Evolutionary conservation across 2,888 invertebrate species (phyloP).

Genomic region (Lobophora halterata): DNA sequence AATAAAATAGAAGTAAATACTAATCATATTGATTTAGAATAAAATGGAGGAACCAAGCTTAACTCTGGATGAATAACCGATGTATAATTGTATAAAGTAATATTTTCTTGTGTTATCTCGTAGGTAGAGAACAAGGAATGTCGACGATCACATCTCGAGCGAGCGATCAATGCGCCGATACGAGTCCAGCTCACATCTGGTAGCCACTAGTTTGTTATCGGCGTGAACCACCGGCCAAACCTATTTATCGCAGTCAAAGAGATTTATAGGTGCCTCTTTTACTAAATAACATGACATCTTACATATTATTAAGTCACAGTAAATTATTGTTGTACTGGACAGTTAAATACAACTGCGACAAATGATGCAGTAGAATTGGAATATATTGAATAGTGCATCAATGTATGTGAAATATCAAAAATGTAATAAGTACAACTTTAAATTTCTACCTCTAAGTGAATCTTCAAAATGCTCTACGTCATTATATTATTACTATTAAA

Average conservation of each 20-base stretch:
- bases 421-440: no score
- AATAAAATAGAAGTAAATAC: no score
- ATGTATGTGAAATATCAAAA: no score
- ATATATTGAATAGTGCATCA: no score
- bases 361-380: neutral
- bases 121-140: conserved; percentile 54
- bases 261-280: conserved; percentile 61
- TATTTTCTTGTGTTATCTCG: conserved; percentile 61
- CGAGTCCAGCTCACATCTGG: conserved; percentile 55
- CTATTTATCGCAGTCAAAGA: conserved; percentile 67
- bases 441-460: no score
- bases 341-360: neutral
- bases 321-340: conserved; percentile 38
- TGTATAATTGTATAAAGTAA: conserved; percentile 61
- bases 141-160: conserved; percentile 54
- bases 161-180: conserved; percentile 56
- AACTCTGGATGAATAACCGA: conserved; percentile 59
- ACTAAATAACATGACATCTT: conserved; percentile 56
- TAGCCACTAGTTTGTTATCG: conserved; percentile 61
- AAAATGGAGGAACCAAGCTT: conserved; percentile 36
- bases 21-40: no score
- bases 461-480: conserved; percentile 33
- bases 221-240: conserved; percentile 56
- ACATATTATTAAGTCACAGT: conserved; percentile 56
- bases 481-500: conserved; percentile 40